Percentiles rank a stretch among this genome's conserved stretches.
Conservation (phyloP, 2,888 invertebrate genomes). For the Germaria angustata region DNA sequence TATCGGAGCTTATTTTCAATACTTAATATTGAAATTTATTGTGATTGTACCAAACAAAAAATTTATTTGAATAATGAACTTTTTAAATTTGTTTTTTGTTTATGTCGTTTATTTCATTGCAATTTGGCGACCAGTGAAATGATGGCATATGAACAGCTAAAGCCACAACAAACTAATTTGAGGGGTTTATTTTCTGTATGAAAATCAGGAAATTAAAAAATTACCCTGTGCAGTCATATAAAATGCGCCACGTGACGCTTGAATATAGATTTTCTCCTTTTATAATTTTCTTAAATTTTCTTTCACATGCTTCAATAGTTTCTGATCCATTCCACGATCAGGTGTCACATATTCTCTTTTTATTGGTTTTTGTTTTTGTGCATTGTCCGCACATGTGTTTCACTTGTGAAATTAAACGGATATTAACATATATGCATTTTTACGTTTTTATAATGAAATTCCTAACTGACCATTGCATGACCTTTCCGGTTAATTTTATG, state of each 20-base stretch:
- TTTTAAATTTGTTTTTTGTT: too few relatives aligned
- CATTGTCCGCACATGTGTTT: conserved; percentile 38
- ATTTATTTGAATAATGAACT: too few relatives aligned
- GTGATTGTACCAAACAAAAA: too few relatives aligned
- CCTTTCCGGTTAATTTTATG: conserved; percentile 59
- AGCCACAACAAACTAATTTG: too few relatives aligned
- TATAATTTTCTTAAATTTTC: background rate
- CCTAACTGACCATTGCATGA: conserved; percentile 44
- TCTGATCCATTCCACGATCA: conserved; percentile 70
- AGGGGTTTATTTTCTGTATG: too few relatives aligned
- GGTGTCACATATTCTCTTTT: conserved; percentile 71
- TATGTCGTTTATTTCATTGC: too few relatives aligned
- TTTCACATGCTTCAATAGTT: conserved; percentile 37
- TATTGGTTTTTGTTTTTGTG: conserved; percentile 47
- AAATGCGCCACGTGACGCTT: conserved; percentile 66
- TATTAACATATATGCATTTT: conserved; percentile 57
- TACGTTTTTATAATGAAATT: conserved; percentile 18
- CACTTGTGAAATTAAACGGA: conserved; percentile 54
- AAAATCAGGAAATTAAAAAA: too few relatives aligned
- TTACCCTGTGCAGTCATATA: background rate
- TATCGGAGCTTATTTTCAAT: too few relatives aligned
- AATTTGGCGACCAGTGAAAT: too few relatives aligned
- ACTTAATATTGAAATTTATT: too few relatives aligned
- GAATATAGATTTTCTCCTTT: background rate
- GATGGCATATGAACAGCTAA: too few relatives aligned